Conservation (phyloP, 2,797 vertebrate genomes). For the Phalloptychus januarius region DNA sequence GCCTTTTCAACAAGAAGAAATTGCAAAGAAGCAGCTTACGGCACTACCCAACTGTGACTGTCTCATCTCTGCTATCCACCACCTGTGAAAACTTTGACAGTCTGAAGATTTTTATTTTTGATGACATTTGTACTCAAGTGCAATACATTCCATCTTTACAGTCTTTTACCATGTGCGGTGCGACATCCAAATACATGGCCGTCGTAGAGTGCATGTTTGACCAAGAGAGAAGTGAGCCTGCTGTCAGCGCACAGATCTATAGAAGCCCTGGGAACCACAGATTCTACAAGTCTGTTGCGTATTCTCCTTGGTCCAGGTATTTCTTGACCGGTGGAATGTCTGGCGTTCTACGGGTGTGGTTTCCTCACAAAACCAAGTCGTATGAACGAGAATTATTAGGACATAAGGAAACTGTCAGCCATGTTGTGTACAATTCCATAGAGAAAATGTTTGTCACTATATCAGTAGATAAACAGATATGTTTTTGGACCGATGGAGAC, state of each 20-base stretch:
- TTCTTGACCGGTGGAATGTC: background rate
- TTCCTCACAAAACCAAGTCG: background rate
- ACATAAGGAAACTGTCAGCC: background rate
- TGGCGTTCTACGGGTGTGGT: background rate
- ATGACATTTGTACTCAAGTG: background rate
- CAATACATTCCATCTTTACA: background rate
- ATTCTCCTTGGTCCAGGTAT: background rate
- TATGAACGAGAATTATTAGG: background rate
- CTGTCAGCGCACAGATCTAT: background rate
- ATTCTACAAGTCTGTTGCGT: background rate
- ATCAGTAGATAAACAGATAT: conserved; percentile 9
- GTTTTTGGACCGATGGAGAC: background rate
- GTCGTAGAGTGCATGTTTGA: background rate
- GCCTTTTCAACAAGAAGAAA: background rate
- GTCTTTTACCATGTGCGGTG: background rate
- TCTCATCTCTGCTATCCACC: background rate
- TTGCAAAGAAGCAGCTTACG: background rate
- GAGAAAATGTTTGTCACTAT: background rate
- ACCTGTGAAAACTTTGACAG: background rate
- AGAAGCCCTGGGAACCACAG: background rate
- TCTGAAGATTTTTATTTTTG: background rate
- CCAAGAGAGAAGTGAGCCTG: background rate
- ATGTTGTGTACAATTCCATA: background rate
- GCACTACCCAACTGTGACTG: background rate
- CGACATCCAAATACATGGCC: background rate